Percentiles rank a stretch among this genome's conserved stretches.
Conservation (phyloP, 2,113 vertebrate species). For the Charadrius vociferus region DNA sequence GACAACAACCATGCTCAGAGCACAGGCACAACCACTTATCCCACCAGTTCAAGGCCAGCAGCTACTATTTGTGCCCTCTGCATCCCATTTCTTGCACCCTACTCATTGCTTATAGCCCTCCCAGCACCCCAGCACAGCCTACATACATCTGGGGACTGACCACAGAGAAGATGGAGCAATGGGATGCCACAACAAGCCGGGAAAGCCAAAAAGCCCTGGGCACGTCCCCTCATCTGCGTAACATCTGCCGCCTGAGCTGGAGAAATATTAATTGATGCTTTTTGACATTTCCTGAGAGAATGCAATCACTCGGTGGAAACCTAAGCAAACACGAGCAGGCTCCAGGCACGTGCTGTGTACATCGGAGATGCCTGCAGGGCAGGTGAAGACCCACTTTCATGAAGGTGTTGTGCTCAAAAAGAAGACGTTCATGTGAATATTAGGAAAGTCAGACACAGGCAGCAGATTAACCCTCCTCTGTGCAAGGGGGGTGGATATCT, state of each 20-base stretch:
- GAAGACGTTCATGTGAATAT: not conserved
- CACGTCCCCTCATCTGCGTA: not conserved
- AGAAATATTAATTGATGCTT: slow-evolving; percentile 19
- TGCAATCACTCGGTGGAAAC: not conserved
- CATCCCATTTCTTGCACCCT: not conserved
- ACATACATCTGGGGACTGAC: not conserved
- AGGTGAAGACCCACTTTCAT: not conserved
- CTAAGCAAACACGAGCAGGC: not conserved
- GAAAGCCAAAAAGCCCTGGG: not conserved
- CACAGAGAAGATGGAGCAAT: not conserved
- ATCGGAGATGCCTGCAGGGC: not conserved
- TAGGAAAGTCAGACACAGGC: not conserved
- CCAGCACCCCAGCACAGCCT: not conserved
- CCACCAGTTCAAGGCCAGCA: not conserved
- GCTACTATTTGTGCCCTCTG: not conserved
- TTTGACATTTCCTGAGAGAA: slow-evolving; percentile 3
- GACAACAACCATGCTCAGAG: not conserved
- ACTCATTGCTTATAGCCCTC: not conserved
- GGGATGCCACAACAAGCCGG: not conserved
- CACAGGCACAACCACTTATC: not conserved
- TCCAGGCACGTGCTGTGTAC: not conserved
- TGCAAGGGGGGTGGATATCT: not conserved
- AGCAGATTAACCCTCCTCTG: not conserved
- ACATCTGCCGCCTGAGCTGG: slow-evolving; percentile 3
- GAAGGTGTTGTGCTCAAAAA: not conserved